These are phyloP conservation scores for Platygyra sinensis DNA, from an alignment of 64 coral and sea anemone species.

Conservation along the genomic window DNA sequence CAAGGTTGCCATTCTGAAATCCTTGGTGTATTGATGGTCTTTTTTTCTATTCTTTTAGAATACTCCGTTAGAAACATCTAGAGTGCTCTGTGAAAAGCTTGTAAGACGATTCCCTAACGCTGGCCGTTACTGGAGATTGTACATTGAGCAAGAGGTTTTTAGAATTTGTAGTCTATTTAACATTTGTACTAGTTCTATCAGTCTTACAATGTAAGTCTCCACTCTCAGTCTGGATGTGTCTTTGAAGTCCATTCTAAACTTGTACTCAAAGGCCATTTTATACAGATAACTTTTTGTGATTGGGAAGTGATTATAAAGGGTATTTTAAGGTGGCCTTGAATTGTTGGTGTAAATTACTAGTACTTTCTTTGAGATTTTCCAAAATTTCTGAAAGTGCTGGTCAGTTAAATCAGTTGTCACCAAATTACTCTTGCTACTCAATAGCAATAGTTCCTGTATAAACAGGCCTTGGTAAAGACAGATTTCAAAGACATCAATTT, in stretches of 20 bases:
- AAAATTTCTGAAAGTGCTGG: not conserved
- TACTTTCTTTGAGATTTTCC: not conserved
- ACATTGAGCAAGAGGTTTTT: conserved; percentile 99
- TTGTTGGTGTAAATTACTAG: not conserved
- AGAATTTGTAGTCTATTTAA: conserved; percentile 64
- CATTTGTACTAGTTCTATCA: conserved; percentile 9
- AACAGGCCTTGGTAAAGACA: not conserved
- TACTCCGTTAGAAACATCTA: conserved; percentile 66
- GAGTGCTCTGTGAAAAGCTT: conserved; percentile 93
- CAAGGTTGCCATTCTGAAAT: no score
- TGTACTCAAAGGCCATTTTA: not conserved
- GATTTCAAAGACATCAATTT: no score
- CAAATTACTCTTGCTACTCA: not conserved
- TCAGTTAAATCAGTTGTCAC: not conserved
- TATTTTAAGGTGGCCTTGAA: not conserved
- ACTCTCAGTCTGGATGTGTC: not conserved
- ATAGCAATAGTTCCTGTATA: not conserved
- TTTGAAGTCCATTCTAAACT: not conserved
- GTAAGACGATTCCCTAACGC: conserved; percentile 88
- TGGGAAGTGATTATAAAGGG: not conserved
- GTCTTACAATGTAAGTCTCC: not conserved
- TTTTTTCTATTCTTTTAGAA: conserved; percentile 40
- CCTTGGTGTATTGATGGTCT: not conserved
- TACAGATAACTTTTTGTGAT: not conserved
- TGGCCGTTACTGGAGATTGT: conserved; percentile 97